Base-by-base conservation (phyloP, 2,113 vertebrate species). In the Eolophus roseicapilla region DNA sequence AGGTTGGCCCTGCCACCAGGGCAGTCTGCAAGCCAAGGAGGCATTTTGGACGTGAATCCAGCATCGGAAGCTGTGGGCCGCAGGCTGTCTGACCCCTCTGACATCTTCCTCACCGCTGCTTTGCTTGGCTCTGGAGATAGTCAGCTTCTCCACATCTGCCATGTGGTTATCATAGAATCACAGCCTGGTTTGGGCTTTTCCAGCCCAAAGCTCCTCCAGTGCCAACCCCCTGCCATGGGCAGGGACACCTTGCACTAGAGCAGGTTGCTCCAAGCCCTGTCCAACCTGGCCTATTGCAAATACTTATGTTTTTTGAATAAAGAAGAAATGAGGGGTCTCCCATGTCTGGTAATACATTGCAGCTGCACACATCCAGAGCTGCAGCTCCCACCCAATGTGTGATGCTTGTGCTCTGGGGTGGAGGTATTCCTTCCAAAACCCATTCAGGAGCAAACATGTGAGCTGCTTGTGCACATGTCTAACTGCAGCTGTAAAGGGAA, bases 341-440 rank as follows among this genome's bases (percentile, higher is more conserved):
- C 6, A 0, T 27, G 2, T 15, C 12, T 44, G 52, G 18, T 12
- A 4, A 3, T 13, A 4, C 3, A 2, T 14, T 3, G 11, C 2
- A 2, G 31, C 16, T n/a, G 21, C 13, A 4, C 2, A 3, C n/a
- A 73, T 31, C 59, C n/a, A 9, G 53, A 74, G 57, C 21, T 59
- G 57, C 57, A 55, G 53, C 53, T 55, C 29, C 53, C 53, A 55
- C 53, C 53, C 53, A 12, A 11, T 33, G 29, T 33, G 53, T 33
- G 53, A 55, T 55, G 27, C 31, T 43, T 55, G 44, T 52, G 43
- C 71, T 43, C 82, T 28, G 55, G 35, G 78, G 3, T 28, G 7
- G 8, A 41, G 49, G 13, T 25, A 5, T 41, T 88, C 37, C 62
- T 78, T 78, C 80, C 44, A 10, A 69, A 64, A 77, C 47, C 41